Evolutionary conservation across 2,888 invertebrate species (phyloP), one percentile per base, ranked within the genome.

Genomic region (Ditula angustiorana): DNA sequence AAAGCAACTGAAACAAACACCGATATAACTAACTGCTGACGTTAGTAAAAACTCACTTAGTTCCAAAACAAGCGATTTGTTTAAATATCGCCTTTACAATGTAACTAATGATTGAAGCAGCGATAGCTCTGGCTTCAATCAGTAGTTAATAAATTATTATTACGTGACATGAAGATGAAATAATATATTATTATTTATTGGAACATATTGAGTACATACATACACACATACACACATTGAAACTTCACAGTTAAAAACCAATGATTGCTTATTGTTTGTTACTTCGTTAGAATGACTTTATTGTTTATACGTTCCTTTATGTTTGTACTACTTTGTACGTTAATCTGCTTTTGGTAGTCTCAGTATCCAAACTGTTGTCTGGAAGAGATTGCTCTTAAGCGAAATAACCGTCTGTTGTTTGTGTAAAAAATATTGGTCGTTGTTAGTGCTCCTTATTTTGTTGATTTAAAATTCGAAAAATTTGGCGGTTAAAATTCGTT

Each of bases 41-140:
- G 19, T 19, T 41, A 19, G 8, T 41, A 10, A 41, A 16, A 37
- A 37, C 5, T 19, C 41, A 19, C 41, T 41, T 41, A 37, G 37
- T 37, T 13, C 41, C 19, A 37, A 37, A 37, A 37, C 41, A 41
- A 41, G 19, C 41, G 2, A 41, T 41, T 41, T 41, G 41, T 41
- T 4, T 41, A 16, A 41, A 41, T 16, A 8, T 41, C 19, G 16
- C 41, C 16, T 2, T 41, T 41, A 41, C 19, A 41, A 41, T 19
- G 41, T 41, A 41, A 19, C 19, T 19, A 41, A 41, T 41, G 19
- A 10, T 41, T 2, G n/a, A n/a, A n/a, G n/a, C n/a, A n/a, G 35
- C 13, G 35, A 37, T 37, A 13, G 7, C 2, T 13, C 13, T 37
- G 7, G 41, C 41, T 41, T 19, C 41, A 8, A 19, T 41, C 37